Evolutionary conservation across 2,113 vertebrate species (phyloP).

Genomic region (Chamaetylas fuelleborni): DNA sequence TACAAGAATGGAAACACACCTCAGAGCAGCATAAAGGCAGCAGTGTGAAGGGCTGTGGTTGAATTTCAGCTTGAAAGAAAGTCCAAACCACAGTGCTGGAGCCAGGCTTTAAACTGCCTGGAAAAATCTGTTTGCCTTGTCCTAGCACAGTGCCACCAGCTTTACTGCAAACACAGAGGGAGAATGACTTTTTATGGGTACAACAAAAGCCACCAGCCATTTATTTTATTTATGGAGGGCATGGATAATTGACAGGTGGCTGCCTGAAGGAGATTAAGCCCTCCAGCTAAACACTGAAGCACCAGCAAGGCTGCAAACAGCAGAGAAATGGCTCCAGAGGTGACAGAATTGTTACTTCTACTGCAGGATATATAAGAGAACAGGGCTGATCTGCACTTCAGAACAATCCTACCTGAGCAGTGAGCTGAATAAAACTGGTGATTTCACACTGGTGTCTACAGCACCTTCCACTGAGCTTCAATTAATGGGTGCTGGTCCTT

Average conservation of each 20-base stretch:
- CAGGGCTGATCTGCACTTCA: neutral
- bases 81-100: neutral
- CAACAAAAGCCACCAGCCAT: neutral
- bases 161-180: neutral
- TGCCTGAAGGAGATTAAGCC: conserved; percentile 53
- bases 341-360: conserved; percentile 55
- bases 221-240: neutral
- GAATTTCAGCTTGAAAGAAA: neutral
- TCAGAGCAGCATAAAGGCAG: neutral
- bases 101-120: neutral
- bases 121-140: conserved; percentile 13
- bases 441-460: neutral
- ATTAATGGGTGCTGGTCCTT: neutral
- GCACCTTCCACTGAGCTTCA: neutral
- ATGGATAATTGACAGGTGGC: conserved; percentile 34
- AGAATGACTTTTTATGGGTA: neutral
- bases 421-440: neutral
- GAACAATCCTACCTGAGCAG: neutral
- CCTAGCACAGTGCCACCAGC: neutral
- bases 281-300: conserved; percentile 13
- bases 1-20: neutral
- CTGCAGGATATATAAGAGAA: neutral
- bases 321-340: conserved; percentile 39
- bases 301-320: neutral
- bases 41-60: neutral